These are phyloP conservation scores for Xestia xanthographa DNA, from an alignment of 2,888 invertebrate species.

Conservation along the genomic window DNA sequence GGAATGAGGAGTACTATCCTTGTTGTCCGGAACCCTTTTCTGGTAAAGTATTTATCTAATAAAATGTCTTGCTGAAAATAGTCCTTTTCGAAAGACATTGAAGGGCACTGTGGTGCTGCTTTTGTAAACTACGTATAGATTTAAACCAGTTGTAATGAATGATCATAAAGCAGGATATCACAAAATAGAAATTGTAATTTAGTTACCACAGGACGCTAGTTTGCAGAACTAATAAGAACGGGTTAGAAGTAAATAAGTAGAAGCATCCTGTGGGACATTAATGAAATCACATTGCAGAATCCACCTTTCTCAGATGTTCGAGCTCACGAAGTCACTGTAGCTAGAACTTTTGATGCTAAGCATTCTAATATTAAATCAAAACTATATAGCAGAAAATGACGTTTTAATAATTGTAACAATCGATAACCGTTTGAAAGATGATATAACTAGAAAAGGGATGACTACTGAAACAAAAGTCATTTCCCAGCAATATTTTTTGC, in stretches of 20 bases:
- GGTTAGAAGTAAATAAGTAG: background rate
- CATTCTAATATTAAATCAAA: background rate
- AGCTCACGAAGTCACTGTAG: background rate
- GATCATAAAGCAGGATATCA: background rate
- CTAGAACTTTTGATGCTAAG: background rate
- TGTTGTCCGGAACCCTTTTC: constrained; percentile 96
- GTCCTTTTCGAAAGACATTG: background rate
- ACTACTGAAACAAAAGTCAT: too few species aligned
- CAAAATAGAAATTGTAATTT: background rate
- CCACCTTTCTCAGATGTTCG: background rate
- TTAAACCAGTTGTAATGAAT: background rate
- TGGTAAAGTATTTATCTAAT: constrained; percentile 86
- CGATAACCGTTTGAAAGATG: background rate
- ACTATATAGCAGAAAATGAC: background rate
- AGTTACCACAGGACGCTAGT: background rate
- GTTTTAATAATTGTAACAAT: background rate
- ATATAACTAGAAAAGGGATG: background rate
- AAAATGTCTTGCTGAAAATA: background rate
- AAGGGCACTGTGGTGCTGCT: background rate
- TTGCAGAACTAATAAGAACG: background rate
- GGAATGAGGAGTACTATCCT: constrained; percentile 98
- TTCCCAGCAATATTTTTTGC: too few species aligned
- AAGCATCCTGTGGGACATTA: background rate
- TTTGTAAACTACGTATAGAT: background rate
- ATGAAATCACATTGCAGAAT: background rate